A percentile compares a stretch with the other conserved stretches of the same genome.
Conservation (phyloP, 2,113 vertebrate species). For the Ammodytes marinus region DNA sequence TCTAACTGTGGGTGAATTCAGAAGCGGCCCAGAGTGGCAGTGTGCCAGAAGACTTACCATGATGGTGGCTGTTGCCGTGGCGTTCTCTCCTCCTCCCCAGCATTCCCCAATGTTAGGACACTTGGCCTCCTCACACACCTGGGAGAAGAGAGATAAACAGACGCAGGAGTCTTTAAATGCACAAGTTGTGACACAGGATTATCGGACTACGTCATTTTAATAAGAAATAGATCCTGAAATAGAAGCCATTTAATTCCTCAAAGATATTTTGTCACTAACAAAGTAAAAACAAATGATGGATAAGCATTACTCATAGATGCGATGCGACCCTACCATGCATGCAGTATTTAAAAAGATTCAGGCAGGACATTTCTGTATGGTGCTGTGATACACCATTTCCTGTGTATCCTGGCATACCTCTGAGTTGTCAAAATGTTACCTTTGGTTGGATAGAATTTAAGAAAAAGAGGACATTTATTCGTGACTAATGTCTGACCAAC, state of each 20-base stretch:
- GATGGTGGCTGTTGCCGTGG: conserved; percentile 97
- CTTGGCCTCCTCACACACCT: conserved; percentile 98
- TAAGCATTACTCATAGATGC: too few relatives aligned
- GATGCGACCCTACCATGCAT: too few relatives aligned
- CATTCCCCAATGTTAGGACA: conserved; percentile 99
- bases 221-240: not conserved
- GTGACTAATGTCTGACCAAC: too few relatives aligned
- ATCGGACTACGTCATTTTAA: not conserved
- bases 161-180: not conserved
- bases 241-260: not conserved
- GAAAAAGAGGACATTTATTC: too few relatives aligned
- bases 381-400: too few relatives aligned
- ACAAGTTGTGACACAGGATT: not conserved
- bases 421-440: too few relatives aligned
- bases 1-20: not conserved
- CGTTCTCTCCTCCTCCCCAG: conserved; percentile 96
- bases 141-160: conserved; percentile 8
- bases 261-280: too few relatives aligned
- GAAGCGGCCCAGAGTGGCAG: not conserved
- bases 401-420: too few relatives aligned
- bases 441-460: too few relatives aligned
- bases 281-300: too few relatives aligned
- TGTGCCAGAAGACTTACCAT: conserved; percentile 88
- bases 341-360: too few relatives aligned
- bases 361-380: too few relatives aligned